phyloP scores from a whole-genome alignment of 2,888 invertebrate species.

The Lycaena phlaeas region DNA sequence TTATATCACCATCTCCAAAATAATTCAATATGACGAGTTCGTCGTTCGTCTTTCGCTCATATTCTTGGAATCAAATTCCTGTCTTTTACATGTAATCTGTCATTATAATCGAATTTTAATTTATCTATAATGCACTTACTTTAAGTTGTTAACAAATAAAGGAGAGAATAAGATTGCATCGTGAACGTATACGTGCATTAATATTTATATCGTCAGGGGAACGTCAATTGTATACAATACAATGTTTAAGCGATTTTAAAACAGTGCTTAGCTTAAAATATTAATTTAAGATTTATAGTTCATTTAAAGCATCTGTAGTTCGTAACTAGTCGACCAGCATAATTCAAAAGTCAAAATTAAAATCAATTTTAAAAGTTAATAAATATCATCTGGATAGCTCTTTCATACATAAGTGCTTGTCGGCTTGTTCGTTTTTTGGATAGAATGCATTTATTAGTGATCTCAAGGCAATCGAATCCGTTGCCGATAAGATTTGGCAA shows the following conservation, averaged over 20 bases:
- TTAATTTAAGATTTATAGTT: slow-evolving; percentile 30
- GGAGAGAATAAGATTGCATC: slow-evolving; percentile 72
- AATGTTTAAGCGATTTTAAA: slow-evolving; percentile 43
- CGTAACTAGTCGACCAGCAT: slow-evolving; percentile 11
- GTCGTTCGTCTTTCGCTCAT: slow-evolving; percentile 14
- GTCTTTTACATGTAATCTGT: slow-evolving; percentile 13
- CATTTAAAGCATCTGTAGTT: slow-evolving; percentile 12
- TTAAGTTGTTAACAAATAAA: slow-evolving; percentile 60
- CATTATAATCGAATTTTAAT: slow-evolving; percentile 22
- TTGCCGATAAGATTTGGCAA: slow-evolving; percentile 28
- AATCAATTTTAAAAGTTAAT: slow-evolving; percentile 1
- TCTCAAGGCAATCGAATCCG: slow-evolving; percentile 47
- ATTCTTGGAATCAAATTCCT: slow-evolving; percentile 51
- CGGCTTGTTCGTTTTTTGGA: slow-evolving; percentile 22
- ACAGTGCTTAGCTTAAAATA: slow-evolving; percentile 41
- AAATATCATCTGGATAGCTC: slow-evolving; percentile 1
- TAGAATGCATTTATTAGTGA: slow-evolving; percentile 64
- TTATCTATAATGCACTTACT: slow-evolving; percentile 28
- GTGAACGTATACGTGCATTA: slow-evolving; percentile 54
- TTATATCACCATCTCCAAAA: slow-evolving; percentile 27
- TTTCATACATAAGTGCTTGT: slow-evolving; percentile 14
- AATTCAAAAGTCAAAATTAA: slow-evolving; percentile 6
- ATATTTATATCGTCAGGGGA: slow-evolving; percentile 33
- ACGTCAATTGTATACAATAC: slow-evolving; percentile 68
- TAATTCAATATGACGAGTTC: slow-evolving; percentile 11